These are phyloP conservation scores for Tipula confusa DNA, from an alignment of 2,888 invertebrate genomes.

Conservation along the genomic window DNA sequence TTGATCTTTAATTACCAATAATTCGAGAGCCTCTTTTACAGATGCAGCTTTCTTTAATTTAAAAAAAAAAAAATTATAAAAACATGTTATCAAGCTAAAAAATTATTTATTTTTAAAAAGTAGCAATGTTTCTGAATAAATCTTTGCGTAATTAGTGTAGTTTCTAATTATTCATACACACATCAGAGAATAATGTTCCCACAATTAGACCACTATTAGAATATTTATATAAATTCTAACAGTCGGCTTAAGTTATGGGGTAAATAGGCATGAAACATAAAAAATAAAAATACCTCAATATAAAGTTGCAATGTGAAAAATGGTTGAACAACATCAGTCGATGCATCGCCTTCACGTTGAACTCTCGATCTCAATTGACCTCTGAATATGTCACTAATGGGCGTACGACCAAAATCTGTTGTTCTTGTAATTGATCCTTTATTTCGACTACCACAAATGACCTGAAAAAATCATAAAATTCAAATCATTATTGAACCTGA, in stretches of 20 bases:
- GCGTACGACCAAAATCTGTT: conserved; percentile 76
- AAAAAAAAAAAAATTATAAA: conserved; percentile 30
- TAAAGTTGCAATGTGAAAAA: conserved; percentile 94
- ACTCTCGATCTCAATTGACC: conserved; percentile 84
- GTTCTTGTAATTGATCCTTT: conserved; percentile 84
- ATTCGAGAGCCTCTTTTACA: conserved; percentile 83
- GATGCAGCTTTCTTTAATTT: conserved; percentile 68
- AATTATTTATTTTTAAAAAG: conserved; percentile 27
- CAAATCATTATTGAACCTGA: background rate
- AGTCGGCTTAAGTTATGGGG: conserved; percentile 27
- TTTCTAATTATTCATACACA: background rate
- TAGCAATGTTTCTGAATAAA: conserved; percentile 5
- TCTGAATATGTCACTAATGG: conserved; percentile 88
- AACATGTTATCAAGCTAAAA: background rate
- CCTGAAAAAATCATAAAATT: conserved; percentile 38
- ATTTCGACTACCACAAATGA: conserved; percentile 71
- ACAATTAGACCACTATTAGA: conserved; percentile 25
- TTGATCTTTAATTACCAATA: conserved; percentile 77
- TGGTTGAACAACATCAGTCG: conserved; percentile 89
- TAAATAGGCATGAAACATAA: background rate
- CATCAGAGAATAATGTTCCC: conserved; percentile 28
- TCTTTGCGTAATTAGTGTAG: background rate
- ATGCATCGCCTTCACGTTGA: conserved; percentile 60
- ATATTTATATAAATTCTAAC: background rate
- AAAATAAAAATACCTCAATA: conserved; percentile 67